Conservation (phyloP, 2,113 vertebrate species). For the Himantopus leucocephalus region DNA sequence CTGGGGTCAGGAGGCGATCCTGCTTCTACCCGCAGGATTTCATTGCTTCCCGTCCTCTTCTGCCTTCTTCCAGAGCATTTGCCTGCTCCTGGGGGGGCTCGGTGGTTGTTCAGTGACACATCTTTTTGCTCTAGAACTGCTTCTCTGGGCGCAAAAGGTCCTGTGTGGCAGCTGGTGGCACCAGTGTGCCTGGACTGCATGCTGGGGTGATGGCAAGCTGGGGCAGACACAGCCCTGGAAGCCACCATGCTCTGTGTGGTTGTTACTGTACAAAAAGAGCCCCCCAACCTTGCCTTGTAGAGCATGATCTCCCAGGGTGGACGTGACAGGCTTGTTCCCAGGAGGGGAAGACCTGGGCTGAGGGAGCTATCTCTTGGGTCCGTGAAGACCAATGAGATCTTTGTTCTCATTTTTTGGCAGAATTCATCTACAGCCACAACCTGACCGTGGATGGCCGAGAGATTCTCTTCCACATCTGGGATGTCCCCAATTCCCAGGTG, state of each 20-base stretch:
- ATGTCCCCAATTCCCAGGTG: constrained; percentile 82
- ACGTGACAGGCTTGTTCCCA: background rate
- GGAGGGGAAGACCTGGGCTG: background rate
- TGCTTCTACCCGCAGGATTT: background rate
- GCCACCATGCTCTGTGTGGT: rapidly evolving
- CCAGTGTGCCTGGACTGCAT: background rate
- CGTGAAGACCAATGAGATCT: background rate
- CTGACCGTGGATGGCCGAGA: constrained; percentile 79
- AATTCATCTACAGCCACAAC: constrained; percentile 85
- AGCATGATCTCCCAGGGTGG: background rate
- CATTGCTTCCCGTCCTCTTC: background rate
- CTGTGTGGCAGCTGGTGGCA: background rate
- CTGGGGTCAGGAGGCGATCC: background rate
- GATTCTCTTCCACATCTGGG: constrained; percentile 84
- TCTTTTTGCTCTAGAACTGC: background rate
- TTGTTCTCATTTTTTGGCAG: constrained; percentile 48
- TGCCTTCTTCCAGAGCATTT: background rate
- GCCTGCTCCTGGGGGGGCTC: background rate
- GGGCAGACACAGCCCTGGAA: too few species aligned
- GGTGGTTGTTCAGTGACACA: background rate
- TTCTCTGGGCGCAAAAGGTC: background rate
- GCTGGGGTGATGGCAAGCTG: background rate
- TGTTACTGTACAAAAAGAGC: background rate
- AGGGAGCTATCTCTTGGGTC: background rate
- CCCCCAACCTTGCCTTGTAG: background rate